Percentiles rank a stretch among this genome's conserved stretches.
These are phyloP conservation scores for Oxytorus armatus DNA, from an alignment of 2,888 invertebrate species.

Conservation along the genomic window DNA sequence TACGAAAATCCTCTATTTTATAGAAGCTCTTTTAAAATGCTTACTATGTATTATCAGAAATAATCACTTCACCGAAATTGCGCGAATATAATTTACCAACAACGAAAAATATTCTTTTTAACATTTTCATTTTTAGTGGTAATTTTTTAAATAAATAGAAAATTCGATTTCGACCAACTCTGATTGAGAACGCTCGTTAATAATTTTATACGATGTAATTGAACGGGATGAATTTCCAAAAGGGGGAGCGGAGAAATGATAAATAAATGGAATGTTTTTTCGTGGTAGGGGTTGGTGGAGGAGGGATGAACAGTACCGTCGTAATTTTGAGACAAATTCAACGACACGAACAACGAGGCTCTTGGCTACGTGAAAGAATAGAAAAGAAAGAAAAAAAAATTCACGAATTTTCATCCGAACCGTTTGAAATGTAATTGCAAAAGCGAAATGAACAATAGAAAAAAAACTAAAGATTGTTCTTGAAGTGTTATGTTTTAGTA, in stretches of 20 bases:
- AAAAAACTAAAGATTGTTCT: slow-evolving; percentile 40
- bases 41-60: no score
- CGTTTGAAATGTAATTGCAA: slow-evolving; percentile 45
- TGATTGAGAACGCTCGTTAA: slow-evolving; percentile 30
- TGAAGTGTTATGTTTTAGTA: slow-evolving; percentile 55
- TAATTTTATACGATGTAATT: slow-evolving; percentile 61
- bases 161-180: slow-evolving; percentile 9
- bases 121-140: no score
- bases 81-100: not conserved
- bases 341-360: not conserved
- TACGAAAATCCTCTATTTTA: no score
- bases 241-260: slow-evolving; percentile 8
- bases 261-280: not conserved
- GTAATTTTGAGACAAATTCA: slow-evolving; percentile 21
- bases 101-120: not conserved
- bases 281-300: not conserved
- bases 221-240: no score
- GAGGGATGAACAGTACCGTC: not conserved
- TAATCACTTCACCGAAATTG: no score
- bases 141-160: slow-evolving; percentile 3
- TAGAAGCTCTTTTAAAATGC: no score
- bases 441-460: slow-evolving; percentile 24
- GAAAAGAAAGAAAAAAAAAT: slow-evolving; percentile 30
- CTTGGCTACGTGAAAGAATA: not conserved
- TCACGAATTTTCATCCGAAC: slow-evolving; percentile 54